These are phyloP conservation scores for Erithacus rubecula DNA, from an alignment of 2,797 vertebrate genomes.

Conservation along the genomic window DNA sequence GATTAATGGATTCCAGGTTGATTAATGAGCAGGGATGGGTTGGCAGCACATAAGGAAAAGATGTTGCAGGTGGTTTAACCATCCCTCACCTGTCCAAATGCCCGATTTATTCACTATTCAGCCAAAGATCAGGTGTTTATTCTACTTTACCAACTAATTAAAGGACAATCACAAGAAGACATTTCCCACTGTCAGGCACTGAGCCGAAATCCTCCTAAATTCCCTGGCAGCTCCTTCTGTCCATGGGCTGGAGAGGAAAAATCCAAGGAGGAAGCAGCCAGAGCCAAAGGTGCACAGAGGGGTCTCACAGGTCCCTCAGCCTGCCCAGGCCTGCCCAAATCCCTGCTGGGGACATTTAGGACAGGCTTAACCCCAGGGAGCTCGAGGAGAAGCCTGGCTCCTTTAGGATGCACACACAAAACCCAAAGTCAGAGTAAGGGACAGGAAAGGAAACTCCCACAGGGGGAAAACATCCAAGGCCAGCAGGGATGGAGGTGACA, in stretches of 20 bases:
- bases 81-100: neutral
- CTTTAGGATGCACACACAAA: neutral
- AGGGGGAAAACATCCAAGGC: neutral
- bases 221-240: neutral
- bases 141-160: neutral
- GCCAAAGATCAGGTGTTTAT: neutral
- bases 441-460: neutral
- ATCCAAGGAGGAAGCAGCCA: neutral
- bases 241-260: neutral
- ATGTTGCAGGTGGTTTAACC: neutral
- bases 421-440: neutral
- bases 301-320: neutral
- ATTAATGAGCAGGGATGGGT: neutral
- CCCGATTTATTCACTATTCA: neutral
- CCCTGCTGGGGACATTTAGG: neutral
- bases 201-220: neutral
- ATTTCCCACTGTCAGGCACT: neutral
- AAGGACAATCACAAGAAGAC: neutral
- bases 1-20: neutral
- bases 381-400: neutral
- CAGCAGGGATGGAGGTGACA: neutral
- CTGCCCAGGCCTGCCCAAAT: neutral
- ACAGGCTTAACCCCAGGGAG: neutral
- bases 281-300: neutral
- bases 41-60: neutral